Base-by-base conservation (phyloP, 2,888 invertebrate genomes). In the Apotomis turbidana region DNA sequence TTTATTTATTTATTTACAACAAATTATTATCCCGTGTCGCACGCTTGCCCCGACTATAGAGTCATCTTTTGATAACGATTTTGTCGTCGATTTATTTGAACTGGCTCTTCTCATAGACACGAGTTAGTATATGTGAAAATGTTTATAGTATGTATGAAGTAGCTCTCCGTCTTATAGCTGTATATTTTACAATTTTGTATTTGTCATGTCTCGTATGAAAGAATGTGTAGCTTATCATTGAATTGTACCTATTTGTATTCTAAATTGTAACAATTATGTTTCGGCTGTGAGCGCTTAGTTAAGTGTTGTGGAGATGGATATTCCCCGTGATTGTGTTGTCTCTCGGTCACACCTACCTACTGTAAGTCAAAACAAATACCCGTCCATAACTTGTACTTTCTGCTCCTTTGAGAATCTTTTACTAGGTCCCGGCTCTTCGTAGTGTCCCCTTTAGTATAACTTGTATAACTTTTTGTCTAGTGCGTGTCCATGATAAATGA, bases 251-350 rank as follows among this genome's bases (percentile, higher is more conserved):
- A 73, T 70, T 63, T 76, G 81, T 81, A 78, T 82, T 79, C 85
- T 83, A 83, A 90, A 89, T 88, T 72, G 63, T 86, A 84, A 81
- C 85, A 80, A 83, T 87, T 88, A 84, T 79, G 81, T 89, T 90
- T 90, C 87, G 91, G 90, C 91, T 91, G 90, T 92, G 91, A 91
- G 82, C 83, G 83, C 78, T 87, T 89, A 86, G 83, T 87, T 83
- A 87, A 85, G 82, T 81, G 79, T 82, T 78, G 78, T 77, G 74
- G 78, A 77, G 77, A 27, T 27, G 60, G 74, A 67, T 55, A 59
- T 62, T 58, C 58, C 78, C 79, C 66, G 78, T 81, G 81, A 79
- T 79, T 80, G 77, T 80, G 6, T 41, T 41, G 75, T 78, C 81
- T 78, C 76, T 79, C 80, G 77, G 77, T 78, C 76, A 74, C 78